These are phyloP conservation scores for Thelaira solivaga DNA, from an alignment of 2,888 invertebrate species.

Conservation along the genomic window DNA sequence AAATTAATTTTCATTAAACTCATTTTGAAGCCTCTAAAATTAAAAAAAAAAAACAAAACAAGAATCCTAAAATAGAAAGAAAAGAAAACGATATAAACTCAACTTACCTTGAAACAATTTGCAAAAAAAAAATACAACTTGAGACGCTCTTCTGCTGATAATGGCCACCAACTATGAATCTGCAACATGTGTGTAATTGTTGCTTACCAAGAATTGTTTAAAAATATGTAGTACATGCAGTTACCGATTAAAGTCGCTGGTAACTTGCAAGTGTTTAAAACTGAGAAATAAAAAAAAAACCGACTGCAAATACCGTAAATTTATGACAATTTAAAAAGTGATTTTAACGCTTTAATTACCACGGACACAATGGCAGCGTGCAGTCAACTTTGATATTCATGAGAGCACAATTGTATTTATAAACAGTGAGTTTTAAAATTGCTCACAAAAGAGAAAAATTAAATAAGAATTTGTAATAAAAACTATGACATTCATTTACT, in stretches of 20 bases:
- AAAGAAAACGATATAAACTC: conserved; percentile 2
- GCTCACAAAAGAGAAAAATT: too few relatives aligned
- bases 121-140: conserved; percentile 4
- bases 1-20: background rate
- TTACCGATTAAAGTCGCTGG: conserved; percentile 17
- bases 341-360: conserved; percentile 76
- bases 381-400: too few relatives aligned
- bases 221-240: too few relatives aligned
- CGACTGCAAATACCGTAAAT: conserved; percentile 67
- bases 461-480: too few relatives aligned
- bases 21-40: background rate
- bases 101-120: conserved; percentile 38
- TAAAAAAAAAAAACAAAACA: background rate
- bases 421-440: too few relatives aligned
- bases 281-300: conserved; percentile 1
- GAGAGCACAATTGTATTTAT: too few relatives aligned
- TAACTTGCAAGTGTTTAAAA: conserved; percentile 23
- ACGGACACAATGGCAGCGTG: conserved; percentile 43
- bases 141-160: conserved; percentile 17
- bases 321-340: conserved; percentile 74
- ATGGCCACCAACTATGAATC: conserved; percentile 51
- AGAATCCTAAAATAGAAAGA: background rate
- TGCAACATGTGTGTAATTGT: conserved; percentile 24
- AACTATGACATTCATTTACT: too few relatives aligned
- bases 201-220: conserved; percentile 11